Percentiles rank a stretch among this genome's conserved stretches.
phyloP scores from a whole-genome alignment of 2,797 vertebrate genomes.

The Megaceryle alcyon region DNA sequence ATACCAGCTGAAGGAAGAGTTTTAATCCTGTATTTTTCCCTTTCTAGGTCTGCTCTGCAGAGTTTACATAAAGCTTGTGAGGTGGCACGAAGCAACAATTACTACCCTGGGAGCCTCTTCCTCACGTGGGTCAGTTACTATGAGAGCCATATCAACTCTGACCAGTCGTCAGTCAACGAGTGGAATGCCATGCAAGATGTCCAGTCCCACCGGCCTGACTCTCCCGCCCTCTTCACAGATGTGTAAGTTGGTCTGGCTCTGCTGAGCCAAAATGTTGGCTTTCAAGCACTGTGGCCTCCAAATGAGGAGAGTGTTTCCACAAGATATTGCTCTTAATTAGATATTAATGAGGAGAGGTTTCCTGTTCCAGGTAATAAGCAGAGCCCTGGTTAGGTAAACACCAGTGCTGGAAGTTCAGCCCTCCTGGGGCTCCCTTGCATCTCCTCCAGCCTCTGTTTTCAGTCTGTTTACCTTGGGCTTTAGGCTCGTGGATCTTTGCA shows the following conservation, averaged over 20 bases:
- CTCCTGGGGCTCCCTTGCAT: neutral
- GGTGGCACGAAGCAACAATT: slow-evolving; percentile 93
- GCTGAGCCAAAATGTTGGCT: neutral
- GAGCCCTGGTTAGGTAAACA: neutral
- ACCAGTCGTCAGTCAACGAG: slow-evolving; percentile 94
- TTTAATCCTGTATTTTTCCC: neutral
- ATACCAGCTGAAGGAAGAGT: neutral
- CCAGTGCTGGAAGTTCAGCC: neutral
- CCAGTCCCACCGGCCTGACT: slow-evolving; percentile 94
- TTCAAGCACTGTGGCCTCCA: neutral
- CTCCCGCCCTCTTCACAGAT: slow-evolving; percentile 93
- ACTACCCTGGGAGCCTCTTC: slow-evolving; percentile 97
- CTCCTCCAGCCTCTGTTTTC: neutral
- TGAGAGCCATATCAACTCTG: slow-evolving; percentile 93
- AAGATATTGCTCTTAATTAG: neutral
- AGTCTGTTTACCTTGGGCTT: neutral
- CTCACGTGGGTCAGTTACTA: slow-evolving; percentile 99
- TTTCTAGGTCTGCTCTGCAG: slow-evolving; percentile 92
- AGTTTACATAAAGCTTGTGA: slow-evolving; percentile 97
- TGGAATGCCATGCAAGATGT: slow-evolving; percentile 99
- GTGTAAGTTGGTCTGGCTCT: slow-evolving; percentile 84
- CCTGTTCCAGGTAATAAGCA: neutral
- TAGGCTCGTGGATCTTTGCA: neutral
- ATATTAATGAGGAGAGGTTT: neutral
- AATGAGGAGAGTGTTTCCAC: neutral